Evolutionary conservation across 2,888 invertebrate species (phyloP).

Genomic region (Dasypogon diadema): DNA sequence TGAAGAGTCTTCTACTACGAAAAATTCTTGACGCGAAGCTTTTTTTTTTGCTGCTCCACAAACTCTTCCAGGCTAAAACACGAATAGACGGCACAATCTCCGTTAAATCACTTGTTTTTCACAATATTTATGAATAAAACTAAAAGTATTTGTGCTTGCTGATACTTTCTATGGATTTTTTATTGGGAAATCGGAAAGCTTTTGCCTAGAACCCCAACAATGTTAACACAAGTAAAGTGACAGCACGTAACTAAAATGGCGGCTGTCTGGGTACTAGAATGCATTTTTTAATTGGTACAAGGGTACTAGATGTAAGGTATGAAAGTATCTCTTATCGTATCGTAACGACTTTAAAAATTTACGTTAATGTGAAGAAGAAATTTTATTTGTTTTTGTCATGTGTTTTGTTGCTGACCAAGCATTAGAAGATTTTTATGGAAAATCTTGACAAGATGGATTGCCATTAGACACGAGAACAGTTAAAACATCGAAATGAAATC

Average conservation of each 20-base stretch:
- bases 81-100: neutral
- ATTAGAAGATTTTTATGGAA: no score
- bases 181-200: constrained; percentile 22
- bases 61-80: neutral
- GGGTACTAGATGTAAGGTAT: neutral
- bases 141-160: constrained; percentile 12
- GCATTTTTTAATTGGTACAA: neutral
- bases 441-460: no score
- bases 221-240: constrained; percentile 44
- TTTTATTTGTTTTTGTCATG: no score
- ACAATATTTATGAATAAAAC: constrained; percentile 43
- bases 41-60: constrained; percentile 17
- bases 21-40: constrained; percentile 33
- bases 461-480: no score
- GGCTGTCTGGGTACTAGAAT: constrained; percentile 1
- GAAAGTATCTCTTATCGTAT: neutral
- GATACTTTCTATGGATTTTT: constrained; percentile 9
- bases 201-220: constrained; percentile 15
- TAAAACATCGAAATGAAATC: no score
- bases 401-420: no score
- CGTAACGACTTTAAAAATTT: no score
- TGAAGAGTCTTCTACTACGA: neutral
- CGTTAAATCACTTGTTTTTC: neutral
- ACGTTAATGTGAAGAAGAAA: no score
- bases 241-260: constrained; percentile 44